Base-by-base conservation (phyloP, 1,140 invertebrate species). In the Metaphire vulgaris region DNA sequence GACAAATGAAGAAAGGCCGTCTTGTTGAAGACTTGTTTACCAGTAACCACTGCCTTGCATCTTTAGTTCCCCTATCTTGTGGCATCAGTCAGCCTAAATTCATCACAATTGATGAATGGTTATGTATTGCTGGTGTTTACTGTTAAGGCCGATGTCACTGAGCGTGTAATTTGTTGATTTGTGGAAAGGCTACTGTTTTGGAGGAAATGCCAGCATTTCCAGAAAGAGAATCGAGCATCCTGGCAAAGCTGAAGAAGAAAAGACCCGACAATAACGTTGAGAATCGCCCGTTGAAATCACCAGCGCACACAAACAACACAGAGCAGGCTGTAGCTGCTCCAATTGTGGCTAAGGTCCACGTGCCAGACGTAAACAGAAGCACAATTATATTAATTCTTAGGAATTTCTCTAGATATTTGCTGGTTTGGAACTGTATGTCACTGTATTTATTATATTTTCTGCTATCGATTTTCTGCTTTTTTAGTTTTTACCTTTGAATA, bases 181-280 rank as follows among this genome's bases (percentile, higher is more conserved):
- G 77, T 73, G 34, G 29, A 26, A 80, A 92, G 90, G 96, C 96
- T 2, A 98, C 96, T 69, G 97, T 99, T 74, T 88, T 99, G 72
- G 98, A 99, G 89, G 97, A 99, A 89, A 99, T 99, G 98, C 98
- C 98, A 72, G 96, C 97, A 69, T 99, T 99, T 88, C 95, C 97
- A 1, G 98, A 99, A 88, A 90, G 97, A 82, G 97, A 99, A 88
- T 98, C 96, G 70, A 98, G 95, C 1, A 85, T 99, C 83, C 81
- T 90, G 32, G 90, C 98, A 74, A 96, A 97, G 69, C 92, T 99
- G 77, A 89, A 99, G 79, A 99, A 99, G 87, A 98, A 98, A 87
- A 88, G 77, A 69, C 70, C 80, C 77, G 73, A 80, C 29, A 80
- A 81, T 32, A 84, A 86, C 56, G 82, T 81, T 30, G 84, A 83